Evolutionary conservation across 2,797 vertebrate genomes (phyloP).

Genomic region (Xiphorhynchus erythropygius): DNA sequence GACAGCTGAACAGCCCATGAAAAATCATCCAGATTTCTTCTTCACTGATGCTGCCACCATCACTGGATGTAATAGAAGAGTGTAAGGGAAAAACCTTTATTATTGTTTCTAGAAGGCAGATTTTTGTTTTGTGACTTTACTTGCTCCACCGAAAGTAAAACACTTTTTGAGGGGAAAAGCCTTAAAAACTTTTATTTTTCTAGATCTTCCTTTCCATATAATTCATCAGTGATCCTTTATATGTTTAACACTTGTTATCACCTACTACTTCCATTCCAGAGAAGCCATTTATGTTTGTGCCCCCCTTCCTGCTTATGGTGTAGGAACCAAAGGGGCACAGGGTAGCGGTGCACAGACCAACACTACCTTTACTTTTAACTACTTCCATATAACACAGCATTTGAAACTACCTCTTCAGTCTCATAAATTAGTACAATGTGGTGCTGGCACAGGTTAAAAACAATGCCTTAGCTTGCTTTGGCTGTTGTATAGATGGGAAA

Average conservation of each 20-base stretch:
- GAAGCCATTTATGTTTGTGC: background rate
- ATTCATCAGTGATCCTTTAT: background rate
- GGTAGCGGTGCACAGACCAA: background rate
- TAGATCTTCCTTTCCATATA: constrained; percentile 10
- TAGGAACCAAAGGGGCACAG: background rate
- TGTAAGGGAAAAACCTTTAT: background rate
- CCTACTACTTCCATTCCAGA: fast-evolving
- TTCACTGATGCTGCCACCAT: background rate
- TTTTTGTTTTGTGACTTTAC: background rate
- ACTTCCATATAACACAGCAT: background rate
- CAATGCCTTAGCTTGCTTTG: background rate
- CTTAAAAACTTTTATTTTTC: background rate
- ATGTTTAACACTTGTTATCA: background rate
- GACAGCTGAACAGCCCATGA: background rate
- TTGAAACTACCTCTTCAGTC: background rate
- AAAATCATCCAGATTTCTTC: background rate
- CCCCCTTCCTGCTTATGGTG: too few relatives aligned
- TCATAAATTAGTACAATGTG: background rate
- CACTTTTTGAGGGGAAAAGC: background rate
- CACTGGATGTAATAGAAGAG: background rate
- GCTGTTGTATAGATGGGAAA: background rate
- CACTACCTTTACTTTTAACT: background rate
- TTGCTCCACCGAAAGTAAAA: background rate
- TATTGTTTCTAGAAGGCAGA: background rate
- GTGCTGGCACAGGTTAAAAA: background rate